Evolutionary conservation across 2,797 vertebrate genomes (phyloP).

Genomic region (Lacerta bilineata): DNA sequence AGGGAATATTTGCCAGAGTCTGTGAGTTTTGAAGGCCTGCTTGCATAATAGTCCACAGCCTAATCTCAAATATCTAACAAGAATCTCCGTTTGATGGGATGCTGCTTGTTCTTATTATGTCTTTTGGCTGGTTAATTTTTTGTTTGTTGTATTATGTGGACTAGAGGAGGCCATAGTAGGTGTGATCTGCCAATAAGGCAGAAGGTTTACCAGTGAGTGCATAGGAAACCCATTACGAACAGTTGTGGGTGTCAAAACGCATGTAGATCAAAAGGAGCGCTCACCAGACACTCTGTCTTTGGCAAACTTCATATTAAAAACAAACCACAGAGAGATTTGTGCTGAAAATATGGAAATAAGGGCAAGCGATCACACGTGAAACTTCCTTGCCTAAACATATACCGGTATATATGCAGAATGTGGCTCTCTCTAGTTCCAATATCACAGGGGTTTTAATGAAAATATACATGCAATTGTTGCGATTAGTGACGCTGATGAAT

Average conservation of each 20-base stretch:
- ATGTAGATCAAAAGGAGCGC: constrained; percentile 26
- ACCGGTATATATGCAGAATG: background rate
- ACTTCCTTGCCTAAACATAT: background rate
- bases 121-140: background rate
- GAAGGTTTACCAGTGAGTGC: constrained; percentile 23
- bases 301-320: background rate
- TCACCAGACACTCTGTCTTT: constrained; percentile 8
- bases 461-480: background rate
- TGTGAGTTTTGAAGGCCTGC: background rate
- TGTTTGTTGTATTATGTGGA: background rate
- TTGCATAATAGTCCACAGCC: constrained; percentile 27
- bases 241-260: constrained; percentile 32
- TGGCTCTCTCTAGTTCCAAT: background rate
- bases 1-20: constrained; percentile 26
- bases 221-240: constrained; percentile 22
- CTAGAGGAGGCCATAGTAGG: background rate
- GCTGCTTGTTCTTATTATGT: background rate
- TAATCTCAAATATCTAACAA: background rate
- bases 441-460: background rate
- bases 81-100: constrained; percentile 20
- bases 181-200: background rate
- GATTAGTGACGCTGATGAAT: background rate
- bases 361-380: background rate
- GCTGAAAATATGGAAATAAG: background rate
- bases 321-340: background rate